These are phyloP conservation scores for Pteruthius melanotis DNA, from an alignment of 2,113 vertebrate species.

Conservation along the genomic window DNA sequence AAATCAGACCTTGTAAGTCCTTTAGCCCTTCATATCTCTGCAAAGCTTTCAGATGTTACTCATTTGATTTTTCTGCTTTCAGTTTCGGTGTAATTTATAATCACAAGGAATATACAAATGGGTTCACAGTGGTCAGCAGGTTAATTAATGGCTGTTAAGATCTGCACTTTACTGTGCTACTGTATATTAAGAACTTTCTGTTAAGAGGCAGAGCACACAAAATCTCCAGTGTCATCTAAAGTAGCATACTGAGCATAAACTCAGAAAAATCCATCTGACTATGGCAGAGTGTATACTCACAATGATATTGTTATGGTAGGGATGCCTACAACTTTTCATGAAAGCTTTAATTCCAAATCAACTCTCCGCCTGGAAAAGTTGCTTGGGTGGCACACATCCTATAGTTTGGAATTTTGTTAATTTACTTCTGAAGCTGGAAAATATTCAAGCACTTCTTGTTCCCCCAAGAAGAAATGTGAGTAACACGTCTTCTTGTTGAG, in stretches of 20 bases:
- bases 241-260: not conserved
- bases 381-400: not conserved
- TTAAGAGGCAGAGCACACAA: not conserved
- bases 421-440: not conserved
- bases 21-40: not conserved
- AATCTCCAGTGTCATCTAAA: not conserved
- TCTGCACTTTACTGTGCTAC: not conserved
- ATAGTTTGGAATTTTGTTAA: not conserved
- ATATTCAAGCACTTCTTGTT: not conserved
- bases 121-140: not conserved
- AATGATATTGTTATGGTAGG: not conserved
- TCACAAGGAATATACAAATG: not conserved
- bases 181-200: not conserved
- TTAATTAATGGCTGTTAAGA: not conserved
- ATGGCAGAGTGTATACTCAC: not conserved
- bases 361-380: not conserved
- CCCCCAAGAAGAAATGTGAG: not conserved
- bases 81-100: not conserved
- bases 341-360: not conserved
- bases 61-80: not conserved
- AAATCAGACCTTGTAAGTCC: not conserved
- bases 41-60: not conserved
- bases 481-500: not conserved
- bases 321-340: not conserved
- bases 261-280: not conserved